These are phyloP conservation scores for Speoplatyrhinus poulsoni DNA, from an alignment of 2,113 vertebrate genomes.

Conservation along the genomic window DNA sequence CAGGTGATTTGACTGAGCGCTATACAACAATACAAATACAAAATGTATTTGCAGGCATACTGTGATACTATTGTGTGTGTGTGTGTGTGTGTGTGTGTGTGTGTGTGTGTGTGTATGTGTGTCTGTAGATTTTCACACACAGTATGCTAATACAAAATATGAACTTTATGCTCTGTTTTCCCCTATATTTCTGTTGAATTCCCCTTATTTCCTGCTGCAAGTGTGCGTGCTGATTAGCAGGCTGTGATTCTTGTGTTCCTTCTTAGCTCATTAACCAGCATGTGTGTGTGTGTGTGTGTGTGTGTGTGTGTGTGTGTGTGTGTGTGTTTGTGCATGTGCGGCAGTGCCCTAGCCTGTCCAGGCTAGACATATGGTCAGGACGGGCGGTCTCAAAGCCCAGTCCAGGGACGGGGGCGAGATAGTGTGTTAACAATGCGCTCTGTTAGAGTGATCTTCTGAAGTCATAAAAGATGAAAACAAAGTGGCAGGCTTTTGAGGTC, in stretches of 20 bases:
- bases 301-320: conserved; percentile 6
- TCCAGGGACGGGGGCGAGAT: conserved; percentile 3
- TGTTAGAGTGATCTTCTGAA: conserved; percentile 64
- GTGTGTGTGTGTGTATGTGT: no score
- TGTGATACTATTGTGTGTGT: no score
- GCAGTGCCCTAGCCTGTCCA: background rate
- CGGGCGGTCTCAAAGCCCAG: conserved; percentile 24
- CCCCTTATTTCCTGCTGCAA: background rate
- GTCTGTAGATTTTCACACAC: no score
- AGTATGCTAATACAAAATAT: no score
- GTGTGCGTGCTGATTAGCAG: conserved; percentile 6
- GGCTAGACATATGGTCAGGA: conserved; percentile 34
- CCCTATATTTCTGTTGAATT: background rate
- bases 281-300: conserved; percentile 3
- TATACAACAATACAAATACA: conserved; percentile 9
- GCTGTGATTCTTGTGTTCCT: conserved; percentile 27
- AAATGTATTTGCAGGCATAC: no score
- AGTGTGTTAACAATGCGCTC: conserved; percentile 57
- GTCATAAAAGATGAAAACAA: conserved; percentile 66
- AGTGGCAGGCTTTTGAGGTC: conserved; percentile 48
- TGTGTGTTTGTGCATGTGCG: conserved; percentile 17
- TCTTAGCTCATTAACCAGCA: conserved; percentile 10
- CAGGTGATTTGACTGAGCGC: background rate
- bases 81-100: no score
- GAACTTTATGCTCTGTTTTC: background rate